Base-by-base conservation (phyloP, 2,888 invertebrate species). In the Orchesellides sinensis region DNA sequence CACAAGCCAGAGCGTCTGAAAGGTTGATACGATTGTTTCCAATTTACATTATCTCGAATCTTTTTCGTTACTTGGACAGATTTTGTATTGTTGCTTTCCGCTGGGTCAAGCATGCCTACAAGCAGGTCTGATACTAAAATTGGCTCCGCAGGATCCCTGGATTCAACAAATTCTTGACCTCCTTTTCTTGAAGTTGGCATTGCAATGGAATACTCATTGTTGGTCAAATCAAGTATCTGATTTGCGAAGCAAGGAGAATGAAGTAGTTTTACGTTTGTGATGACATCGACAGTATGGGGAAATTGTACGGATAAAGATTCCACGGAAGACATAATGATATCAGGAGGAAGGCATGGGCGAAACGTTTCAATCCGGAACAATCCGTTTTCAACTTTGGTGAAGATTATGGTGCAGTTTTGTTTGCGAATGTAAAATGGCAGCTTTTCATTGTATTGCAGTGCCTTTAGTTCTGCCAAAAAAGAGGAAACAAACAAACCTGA, bases 1-100 rank as follows among this genome's bases (percentile, higher is more conserved):
- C 80, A 80, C 27, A 73, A 12, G 3, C 72, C 72, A 2, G 80
- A 80, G 0, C 80, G 72, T 0, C 80, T 54, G 35, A 80, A 80
- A n/a, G 80, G 80, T 21, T 56, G 4, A 10, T 45, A 21, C 32
- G 61, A 68, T 10, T 59, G 25, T 10, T 21, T 61, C 47, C 69
- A 68, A 12, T 25, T 47, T 0, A 80, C 32, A 6, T 80, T 56
- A 25, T 80, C 80, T 8, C 80, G 29, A 17, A 80, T 73, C n/a
- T 72, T 25, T 17, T 49, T 25, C 8, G 10, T 10, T 14, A 47
- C 1, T 25, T 17, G 12, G 1, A 21, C 8, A 2, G 12, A n/a
- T 52, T 52, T 25, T 25, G 4, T 2, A 59, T 8, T 56, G 21
- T 23, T 19, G 2, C 23, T 6, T 14, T 35, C 17, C n/a, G 19